Evolutionary conservation across 2,888 invertebrate genomes (phyloP).

Genomic region (Rhogogaster chlorosoma): DNA sequence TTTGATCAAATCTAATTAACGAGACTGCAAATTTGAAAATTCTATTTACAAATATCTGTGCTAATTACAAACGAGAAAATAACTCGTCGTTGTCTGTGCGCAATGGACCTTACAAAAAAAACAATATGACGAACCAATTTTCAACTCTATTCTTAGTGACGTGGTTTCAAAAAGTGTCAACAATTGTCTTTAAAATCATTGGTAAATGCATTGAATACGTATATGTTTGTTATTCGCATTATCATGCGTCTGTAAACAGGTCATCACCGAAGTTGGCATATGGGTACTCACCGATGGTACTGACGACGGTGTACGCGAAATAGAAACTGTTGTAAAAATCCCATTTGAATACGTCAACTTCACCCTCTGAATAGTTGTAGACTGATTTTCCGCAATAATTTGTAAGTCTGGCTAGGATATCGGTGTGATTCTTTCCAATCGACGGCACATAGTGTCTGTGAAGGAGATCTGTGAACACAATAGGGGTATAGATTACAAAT

Average conservation of each 20-base stretch:
- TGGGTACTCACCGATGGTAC: slow-evolving; percentile 88
- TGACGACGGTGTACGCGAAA: slow-evolving; percentile 94
- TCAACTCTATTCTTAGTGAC: neutral
- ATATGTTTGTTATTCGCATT: neutral
- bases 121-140: neutral
- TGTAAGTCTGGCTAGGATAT: slow-evolving; percentile 82
- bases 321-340: slow-evolving; percentile 95
- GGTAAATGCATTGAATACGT: neutral
- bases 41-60: neutral
- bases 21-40: neutral
- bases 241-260: slow-evolving; percentile 11
- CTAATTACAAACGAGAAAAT: neutral
- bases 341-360: slow-evolving; percentile 86
- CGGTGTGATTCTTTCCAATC: slow-evolving; percentile 80
- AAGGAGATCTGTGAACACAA: slow-evolving; percentile 81
- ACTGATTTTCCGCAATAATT: slow-evolving; percentile 89
- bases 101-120: neutral
- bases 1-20: neutral
- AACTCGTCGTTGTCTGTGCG: neutral
- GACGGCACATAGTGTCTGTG: slow-evolving; percentile 81
- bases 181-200: slow-evolving; percentile 4
- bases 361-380: slow-evolving; percentile 82
- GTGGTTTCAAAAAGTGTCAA: neutral
- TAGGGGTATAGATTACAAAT: neutral
- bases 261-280: neutral